Evolutionary conservation across 2,113 vertebrate genomes (phyloP), one percentile per base, ranked within the genome.

Genomic region (Nibea albiflora): DNA sequence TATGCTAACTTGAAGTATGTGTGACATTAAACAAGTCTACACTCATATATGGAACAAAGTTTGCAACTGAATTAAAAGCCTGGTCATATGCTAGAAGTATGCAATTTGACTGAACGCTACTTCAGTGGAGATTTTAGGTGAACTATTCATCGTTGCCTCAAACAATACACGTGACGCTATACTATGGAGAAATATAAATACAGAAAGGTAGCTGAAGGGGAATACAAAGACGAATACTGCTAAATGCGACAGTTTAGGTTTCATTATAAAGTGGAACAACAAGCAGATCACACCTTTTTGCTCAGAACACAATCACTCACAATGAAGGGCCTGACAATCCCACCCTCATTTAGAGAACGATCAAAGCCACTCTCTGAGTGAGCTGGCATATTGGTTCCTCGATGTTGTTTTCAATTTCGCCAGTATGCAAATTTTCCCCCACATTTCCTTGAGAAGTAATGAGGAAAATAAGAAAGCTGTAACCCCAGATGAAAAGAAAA

Each of bases 401-500:
- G 57, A 60, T 83, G 84, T 85, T 92, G 91, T 92, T 93, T 90
- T 92, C 90, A 86, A 91, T 91, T 89, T 90, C 78, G 70, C 80
- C 81, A 84, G 80, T 85, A 91, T 93, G 93, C 86, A 92, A 91
- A 93, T 92, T 77, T 74, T 44, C 7, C 67, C 49, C 76, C 68
- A 83, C 81, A 90, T 85, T 90, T 86, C 58, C 56, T 83, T 87
- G 53, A 72, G 80, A 90, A 88, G 89, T 93, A 92, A 92, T 94
- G 90, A 92, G 83, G 87, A 86, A 86, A 90, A 93, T 87, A 90
- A 80, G 81, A 89, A 88, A 63, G 80, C 76, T 68, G 83, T 86
- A 88, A 92, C 86, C 86, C 80, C 83, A 88, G 87, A 90, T 92
- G 88, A 91, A 90, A 94, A 86, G 77, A 75, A 87, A 89, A 85